Evolutionary conservation across 2,888 invertebrate genomes (phyloP), one percentile per base, ranked within the genome.

Genomic region (Euphydryas editha): DNA sequence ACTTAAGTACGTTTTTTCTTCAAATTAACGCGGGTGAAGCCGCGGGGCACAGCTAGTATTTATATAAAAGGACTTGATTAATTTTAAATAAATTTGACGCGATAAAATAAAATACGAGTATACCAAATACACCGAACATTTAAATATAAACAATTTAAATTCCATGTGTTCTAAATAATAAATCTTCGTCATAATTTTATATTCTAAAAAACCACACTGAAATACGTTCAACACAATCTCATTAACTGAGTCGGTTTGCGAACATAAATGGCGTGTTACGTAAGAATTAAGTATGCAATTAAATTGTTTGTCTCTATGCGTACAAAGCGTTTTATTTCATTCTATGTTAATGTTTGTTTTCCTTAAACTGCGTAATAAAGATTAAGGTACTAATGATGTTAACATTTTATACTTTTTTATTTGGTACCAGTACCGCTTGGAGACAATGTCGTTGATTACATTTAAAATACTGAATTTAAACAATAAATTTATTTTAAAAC

Each of bases 251-350:
- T 11, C 15, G 36, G 54, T 36, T 51, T 36, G n/a, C 51, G 30
- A 54, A 36, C 36, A 30, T 54, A 17, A 36, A 54, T 7, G 17
- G 30, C 54, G 54, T 36, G 36, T 17, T 54, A 54, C 54, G 54
- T n/a, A 36, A 54, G 17, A 54, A 21, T 54, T 36, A 54, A 54
- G 30, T 54, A 54, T 36, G 54, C 30, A 36, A 54, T 54, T 30
- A 54, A 54, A 54, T 8, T 54, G 54, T 36, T 54, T 54, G 54
- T 18, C 21, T 54, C 15, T 36, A 54, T 54, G 36, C 36, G 36
- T 54, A 54, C 17, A 17, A 54, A 54, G 17, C 17, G 17, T 54
- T 54, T 47, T 54, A 54, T 54, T 54, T 17, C 54, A 36, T 30
- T 54, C 18, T 17, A 36, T 11, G 17, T 36, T 36, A 17, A 54